Evolutionary conservation across 1,140 invertebrate species (phyloP).

Genomic region (Dendrolimus punctatus): DNA sequence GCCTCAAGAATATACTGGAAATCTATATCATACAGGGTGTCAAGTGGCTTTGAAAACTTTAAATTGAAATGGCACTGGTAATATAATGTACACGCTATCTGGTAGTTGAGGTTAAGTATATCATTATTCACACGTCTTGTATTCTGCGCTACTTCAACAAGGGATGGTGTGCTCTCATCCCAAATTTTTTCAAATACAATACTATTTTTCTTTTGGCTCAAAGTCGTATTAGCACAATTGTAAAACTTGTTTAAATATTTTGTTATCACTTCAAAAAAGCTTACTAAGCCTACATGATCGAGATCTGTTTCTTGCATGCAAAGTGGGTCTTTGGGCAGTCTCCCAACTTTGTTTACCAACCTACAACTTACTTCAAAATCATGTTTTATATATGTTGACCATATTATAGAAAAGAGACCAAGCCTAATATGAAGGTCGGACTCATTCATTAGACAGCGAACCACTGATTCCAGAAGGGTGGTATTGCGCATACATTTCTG

Average conservation of each 20-base stretch:
- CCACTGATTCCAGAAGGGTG: constrained; percentile 75
- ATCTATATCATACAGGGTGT: constrained; percentile 82
- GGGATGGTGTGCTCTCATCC: constrained; percentile 76
- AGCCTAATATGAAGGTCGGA: constrained; percentile 76
- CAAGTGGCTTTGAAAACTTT: constrained; percentile 81
- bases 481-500: constrained; percentile 82
- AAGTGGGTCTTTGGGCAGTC: constrained; percentile 87
- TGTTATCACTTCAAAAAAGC: constrained; percentile 80
- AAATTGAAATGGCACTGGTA: constrained; percentile 86
- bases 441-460: constrained; percentile 76
- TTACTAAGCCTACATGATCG: constrained; percentile 76
- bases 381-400: constrained; percentile 88
- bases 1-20: constrained; percentile 56
- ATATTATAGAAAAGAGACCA: constrained; percentile 87
- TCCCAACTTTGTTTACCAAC: constrained; percentile 91
- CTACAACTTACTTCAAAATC: constrained; percentile 81
- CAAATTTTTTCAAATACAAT: constrained; percentile 80
- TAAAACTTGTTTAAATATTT: constrained; percentile 85
- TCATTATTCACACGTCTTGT: constrained; percentile 83
- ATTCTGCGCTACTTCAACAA: constrained; percentile 84
- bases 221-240: constrained; percentile 71
- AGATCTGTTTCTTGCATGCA: constrained; percentile 84
- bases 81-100: constrained; percentile 82
- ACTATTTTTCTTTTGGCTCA: constrained; percentile 59
- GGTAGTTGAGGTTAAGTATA: constrained; percentile 84